Base-by-base conservation (phyloP, 2,888 invertebrate species). In the Caenorhabditis drosophilae region DNA sequence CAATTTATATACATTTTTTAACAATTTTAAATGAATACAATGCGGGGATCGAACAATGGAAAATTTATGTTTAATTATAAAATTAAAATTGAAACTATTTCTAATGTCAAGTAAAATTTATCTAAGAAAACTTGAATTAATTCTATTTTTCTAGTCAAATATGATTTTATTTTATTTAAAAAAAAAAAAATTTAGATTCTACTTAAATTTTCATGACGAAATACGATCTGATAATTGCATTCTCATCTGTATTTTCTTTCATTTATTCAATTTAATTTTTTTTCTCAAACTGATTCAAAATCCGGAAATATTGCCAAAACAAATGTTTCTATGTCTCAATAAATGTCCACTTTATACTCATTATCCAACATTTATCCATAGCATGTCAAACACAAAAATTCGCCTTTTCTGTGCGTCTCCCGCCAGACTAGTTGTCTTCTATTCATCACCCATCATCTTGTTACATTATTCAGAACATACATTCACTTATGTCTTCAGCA, bases 221-320 rank as follows among this genome's bases (percentile, higher is more conserved):
- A 74, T 70, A 67, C 57, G 73, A 75, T 70, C 73, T 75, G 75
- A 75, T 75, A 75, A 75, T 75, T 73, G 74, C 67, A 74, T 74
- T 73, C 68, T 55, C 45, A 46, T 40, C n/a, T 12, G 42, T 42
- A 2, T 18, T n/a, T n/a, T 36, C n/a, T n/a, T 36, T n/a, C 36
- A 11, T 15, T 42, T 42, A 11, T 42, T 23, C 42, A 22, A 20
- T 23, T 40, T 7, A 20, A 20, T 18, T 40, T 40, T 22, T 36
- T 36, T 12, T n/a, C 36, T 36, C 15, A 36, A 36, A 12, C 36
- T n/a, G 16, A n/a, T 36, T 42, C 54, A 54, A 53, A 54, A 54
- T 47, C 42, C 44, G 49, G 40, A 50, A n/a, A n/a, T n/a, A n/a
- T n/a, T n/a, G 34, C 48, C 22, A 18, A 4, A 26, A 44, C 22